Percentiles rank a stretch among this genome's conserved stretches.
phyloP scores from a whole-genome alignment of 2,113 vertebrate species.

The Polypterus senegalus region DNA sequence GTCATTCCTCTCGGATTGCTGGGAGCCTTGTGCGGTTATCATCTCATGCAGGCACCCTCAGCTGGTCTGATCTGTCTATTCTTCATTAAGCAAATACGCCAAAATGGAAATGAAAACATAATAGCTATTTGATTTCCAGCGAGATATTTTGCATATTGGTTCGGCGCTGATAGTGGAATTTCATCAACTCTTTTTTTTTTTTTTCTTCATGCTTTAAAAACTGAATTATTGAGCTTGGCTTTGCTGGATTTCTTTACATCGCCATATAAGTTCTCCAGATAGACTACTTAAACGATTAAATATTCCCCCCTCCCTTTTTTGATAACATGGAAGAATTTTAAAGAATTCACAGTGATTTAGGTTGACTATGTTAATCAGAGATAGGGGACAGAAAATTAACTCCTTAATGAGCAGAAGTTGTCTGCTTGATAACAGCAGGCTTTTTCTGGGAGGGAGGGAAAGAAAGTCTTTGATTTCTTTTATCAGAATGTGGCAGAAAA shows the following conservation, averaged over 20 bases:
- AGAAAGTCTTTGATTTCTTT: conserved; percentile 26
- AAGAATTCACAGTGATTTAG: conserved; percentile 65
- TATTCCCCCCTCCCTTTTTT: conserved; percentile 43
- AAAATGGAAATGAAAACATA: conserved; percentile 99
- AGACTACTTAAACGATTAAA: conserved; percentile 64
- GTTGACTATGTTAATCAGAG: conserved; percentile 57
- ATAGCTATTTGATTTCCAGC: conserved; percentile 98
- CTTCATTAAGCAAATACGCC: conserved; percentile 99
- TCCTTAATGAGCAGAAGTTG: conserved; percentile 61
- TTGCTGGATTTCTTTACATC: conserved; percentile 65
- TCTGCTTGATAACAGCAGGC: conserved; percentile 44
- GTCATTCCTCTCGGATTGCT: conserved; percentile 74
- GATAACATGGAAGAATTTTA: conserved; percentile 59
- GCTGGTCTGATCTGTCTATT: conserved; percentile 90
- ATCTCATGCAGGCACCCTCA: conserved; percentile 74
- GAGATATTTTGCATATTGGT: conserved; percentile 99
- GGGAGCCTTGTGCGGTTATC: conserved; percentile 86
- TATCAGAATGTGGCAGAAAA: conserved; percentile 21
- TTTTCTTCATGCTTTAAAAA: conserved; percentile 83
- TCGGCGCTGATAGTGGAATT: conserved; percentile 97
- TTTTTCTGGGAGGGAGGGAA: conserved; percentile 15
- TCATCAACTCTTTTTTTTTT: conserved; percentile 84
- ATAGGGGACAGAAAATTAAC: conserved; percentile 60
- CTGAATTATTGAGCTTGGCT: conserved; percentile 81
- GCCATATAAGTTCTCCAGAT: conserved; percentile 56